phyloP scores from a whole-genome alignment of 2,888 invertebrate genomes.

The Chironomus riparius region DNA sequence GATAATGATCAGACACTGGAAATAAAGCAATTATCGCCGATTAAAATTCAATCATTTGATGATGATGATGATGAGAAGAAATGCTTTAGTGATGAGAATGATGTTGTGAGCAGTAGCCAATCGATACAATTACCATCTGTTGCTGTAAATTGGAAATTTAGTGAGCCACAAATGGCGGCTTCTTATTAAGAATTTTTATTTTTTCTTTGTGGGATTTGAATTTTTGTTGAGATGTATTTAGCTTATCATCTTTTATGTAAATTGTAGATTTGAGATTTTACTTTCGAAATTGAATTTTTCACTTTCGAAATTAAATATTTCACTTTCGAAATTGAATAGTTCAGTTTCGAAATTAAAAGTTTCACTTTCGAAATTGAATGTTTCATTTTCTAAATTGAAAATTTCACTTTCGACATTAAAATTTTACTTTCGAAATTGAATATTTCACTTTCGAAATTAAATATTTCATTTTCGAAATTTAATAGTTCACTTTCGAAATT shows the following conservation, averaged over 20 bases:
- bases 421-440: too few species aligned
- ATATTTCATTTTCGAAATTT: too few species aligned
- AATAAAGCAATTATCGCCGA: slow-evolving; percentile 3
- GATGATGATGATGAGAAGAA: background rate
- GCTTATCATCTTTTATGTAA: too few species aligned
- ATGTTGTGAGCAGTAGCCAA: background rate
- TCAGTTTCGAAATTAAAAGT: too few species aligned
- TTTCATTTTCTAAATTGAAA: background rate
- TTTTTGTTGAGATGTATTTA: background rate
- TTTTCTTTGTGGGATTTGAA: background rate
- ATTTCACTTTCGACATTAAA: too few species aligned
- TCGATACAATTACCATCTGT: background rate
- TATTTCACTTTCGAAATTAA: too few species aligned
- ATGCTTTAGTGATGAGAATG: background rate
- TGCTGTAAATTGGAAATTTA: background rate
- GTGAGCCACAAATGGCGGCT: background rate
- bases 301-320: too few species aligned
- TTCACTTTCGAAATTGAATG: too few species aligned
- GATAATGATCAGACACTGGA: background rate
- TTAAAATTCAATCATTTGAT: slow-evolving; percentile 10
- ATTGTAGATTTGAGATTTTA: too few species aligned
- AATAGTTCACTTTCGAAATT: too few species aligned
- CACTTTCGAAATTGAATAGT: too few species aligned
- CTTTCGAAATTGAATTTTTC: background rate
- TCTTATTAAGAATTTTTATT: background rate